Evolutionary conservation across 1,140 invertebrate species (phyloP).

Genomic region (Meloidogyne hapla): DNA sequence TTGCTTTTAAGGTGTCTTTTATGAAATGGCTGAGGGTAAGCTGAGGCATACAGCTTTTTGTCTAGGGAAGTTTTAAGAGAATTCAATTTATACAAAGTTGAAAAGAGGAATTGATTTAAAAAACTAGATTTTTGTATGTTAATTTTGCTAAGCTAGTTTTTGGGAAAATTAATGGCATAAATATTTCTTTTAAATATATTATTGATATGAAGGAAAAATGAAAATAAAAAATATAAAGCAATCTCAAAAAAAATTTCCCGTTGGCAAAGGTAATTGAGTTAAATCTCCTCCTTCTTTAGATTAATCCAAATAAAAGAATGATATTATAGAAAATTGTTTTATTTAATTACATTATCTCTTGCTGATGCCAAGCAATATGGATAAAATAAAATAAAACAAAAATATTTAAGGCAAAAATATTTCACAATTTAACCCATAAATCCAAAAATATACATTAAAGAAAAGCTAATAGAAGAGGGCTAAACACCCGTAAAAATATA

Average conservation of each 20-base stretch:
- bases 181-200: too few species aligned
- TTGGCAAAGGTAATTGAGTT: neutral
- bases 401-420: too few species aligned
- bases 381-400: too few species aligned
- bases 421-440: too few species aligned
- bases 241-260: neutral
- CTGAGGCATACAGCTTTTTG: neutral
- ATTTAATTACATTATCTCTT: too few species aligned
- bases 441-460: too few species aligned
- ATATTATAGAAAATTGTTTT: too few species aligned
- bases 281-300: neutral
- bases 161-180: too few species aligned
- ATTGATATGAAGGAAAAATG: neutral
- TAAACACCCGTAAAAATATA: slow-evolving; percentile 17
- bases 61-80: neutral
- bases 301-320: too few species aligned
- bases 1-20: neutral
- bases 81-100: neutral
- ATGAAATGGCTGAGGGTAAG: neutral
- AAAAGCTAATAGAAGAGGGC: too few species aligned
- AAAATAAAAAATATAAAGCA: neutral
- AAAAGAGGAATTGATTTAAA: neutral
- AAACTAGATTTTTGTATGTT: neutral
- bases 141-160: neutral
- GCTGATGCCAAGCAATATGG: too few species aligned